Conservation (phyloP, 2,888 invertebrate genomes). For the Crossocerus cetratus region DNA sequence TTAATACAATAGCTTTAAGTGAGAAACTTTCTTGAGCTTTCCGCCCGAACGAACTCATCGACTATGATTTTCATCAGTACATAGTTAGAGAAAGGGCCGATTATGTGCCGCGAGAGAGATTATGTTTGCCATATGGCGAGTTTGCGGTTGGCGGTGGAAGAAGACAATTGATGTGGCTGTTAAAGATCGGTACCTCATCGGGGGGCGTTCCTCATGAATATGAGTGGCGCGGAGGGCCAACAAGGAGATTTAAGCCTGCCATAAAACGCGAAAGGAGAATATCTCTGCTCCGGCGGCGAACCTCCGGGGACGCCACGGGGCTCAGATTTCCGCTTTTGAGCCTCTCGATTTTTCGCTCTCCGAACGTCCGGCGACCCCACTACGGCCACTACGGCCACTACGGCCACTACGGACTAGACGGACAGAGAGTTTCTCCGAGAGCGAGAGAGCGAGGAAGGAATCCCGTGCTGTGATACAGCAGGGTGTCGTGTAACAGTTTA, state of each 20-base stretch:
- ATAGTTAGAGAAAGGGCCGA: not conserved
- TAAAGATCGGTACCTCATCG: conserved; percentile 24
- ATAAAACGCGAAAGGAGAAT: conserved; percentile 38
- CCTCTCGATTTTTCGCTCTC: conserved; percentile 43
- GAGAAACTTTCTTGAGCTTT: conserved; percentile 28
- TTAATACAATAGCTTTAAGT: conserved; percentile 26
- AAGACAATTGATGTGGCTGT: conserved; percentile 33
- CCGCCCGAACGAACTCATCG: conserved; percentile 22
- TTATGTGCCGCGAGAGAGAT: not conserved
- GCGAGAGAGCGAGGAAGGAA: too few relatives aligned
- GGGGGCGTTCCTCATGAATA: not conserved
- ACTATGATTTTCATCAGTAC: not conserved
- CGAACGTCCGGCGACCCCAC: conserved; percentile 44
- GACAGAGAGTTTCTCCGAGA: too few relatives aligned
- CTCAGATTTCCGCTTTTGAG: conserved; percentile 69
- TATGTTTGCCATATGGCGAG: not conserved
- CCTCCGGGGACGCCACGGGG: conserved; percentile 56
- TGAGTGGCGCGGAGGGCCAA: conserved; percentile 9
- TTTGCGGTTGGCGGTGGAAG: not conserved
- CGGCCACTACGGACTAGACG: too few relatives aligned
- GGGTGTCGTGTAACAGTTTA: conserved; percentile 72
- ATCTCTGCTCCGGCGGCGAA: conserved; percentile 20
- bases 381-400: too few relatives aligned
- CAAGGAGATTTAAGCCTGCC: conserved; percentile 43
- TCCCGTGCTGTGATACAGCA: conserved; percentile 39